Evolutionary conservation across 2,113 vertebrate species (phyloP), one percentile per base, ranked within the genome.

Genomic region (Mungos mungo): DNA sequence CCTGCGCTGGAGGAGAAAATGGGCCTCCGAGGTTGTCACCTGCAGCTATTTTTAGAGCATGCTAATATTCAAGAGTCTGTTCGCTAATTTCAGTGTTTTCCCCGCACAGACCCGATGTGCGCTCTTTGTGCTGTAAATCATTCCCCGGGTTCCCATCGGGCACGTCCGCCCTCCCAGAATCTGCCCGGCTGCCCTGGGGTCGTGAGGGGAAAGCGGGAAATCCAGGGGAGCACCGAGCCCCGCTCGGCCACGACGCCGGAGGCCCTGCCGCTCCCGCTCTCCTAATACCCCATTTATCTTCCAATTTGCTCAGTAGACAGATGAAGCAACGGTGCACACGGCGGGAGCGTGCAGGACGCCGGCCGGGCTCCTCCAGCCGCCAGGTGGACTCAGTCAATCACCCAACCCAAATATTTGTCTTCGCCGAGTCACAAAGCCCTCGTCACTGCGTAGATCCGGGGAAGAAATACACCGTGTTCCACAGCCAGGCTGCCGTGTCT

Each of bases 61-160:
- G 98, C 98, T 98, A 98, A 98, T 97, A 98, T 97, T 97, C 97
- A 98, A 97, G 96, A 96, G 94, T 72, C 92, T 97, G 86, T 97
- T 95, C 91, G 95, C 69, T 95, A 92, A 97, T 98, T 95, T 97
- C 96, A 95, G 79, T 0, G 0, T 45, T 96, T 96, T 41, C 50
- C 93, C 82, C 1, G 7, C 76, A 69, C 76, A 96, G 95, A 96
- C 72, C 88, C 90, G 86, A 82, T 96, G 69, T 93, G 81, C 88
- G 41, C 68, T 94, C 97, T n/a, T n/a, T n/a, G n/a, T n/a, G 72
- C 93, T 97, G 96, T 96, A 95, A 98, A 93, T 97, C 95, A 97
- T 97, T 97, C 97, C 92, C 95, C 88, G 83, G 81, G 74, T 96
- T 97, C 91, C 98, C 77, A 87, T 95, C 33, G 50, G 85, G 95